Conservation (phyloP, 2,797 vertebrate species). For the Enteromius trimaculatus region DNA sequence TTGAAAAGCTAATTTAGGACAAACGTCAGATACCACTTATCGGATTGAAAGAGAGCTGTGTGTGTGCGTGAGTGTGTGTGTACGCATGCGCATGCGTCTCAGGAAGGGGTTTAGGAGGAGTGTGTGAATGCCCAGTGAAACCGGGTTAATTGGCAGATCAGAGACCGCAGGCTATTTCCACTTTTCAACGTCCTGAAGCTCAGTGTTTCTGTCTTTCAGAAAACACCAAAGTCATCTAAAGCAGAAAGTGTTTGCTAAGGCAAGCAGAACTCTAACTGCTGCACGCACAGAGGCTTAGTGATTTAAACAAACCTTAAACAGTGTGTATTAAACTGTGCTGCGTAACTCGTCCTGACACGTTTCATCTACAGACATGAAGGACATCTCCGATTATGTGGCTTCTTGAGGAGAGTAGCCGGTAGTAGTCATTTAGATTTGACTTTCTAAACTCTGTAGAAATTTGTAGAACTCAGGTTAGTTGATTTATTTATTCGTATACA, state of each 20-base stretch:
- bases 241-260: not conserved
- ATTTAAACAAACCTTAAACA: not conserved
- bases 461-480: too few species aligned
- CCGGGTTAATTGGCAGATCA: conserved; percentile 32
- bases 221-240: not conserved
- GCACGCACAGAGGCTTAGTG: not conserved
- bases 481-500: too few species aligned
- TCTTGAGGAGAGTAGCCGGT: not conserved
- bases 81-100: not conserved
- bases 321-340: not conserved
- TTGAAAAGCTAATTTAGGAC: conserved; percentile 30
- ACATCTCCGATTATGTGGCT: not conserved
- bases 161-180: conserved; percentile 18
- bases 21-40: conserved; percentile 18
- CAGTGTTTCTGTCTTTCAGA: not conserved
- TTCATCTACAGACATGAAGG: not conserved
- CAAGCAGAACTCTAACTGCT: not conserved
- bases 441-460: not conserved
- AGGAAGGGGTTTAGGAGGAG: not conserved
- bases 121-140: conserved; percentile 22
- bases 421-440: not conserved
- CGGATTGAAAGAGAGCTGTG: not conserved
- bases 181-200: not conserved
- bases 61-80: conserved; percentile 5
- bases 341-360: not conserved